Evolutionary conservation across 2,888 invertebrate species (phyloP).

Genomic region (Nephrotoma appendiculata): DNA sequence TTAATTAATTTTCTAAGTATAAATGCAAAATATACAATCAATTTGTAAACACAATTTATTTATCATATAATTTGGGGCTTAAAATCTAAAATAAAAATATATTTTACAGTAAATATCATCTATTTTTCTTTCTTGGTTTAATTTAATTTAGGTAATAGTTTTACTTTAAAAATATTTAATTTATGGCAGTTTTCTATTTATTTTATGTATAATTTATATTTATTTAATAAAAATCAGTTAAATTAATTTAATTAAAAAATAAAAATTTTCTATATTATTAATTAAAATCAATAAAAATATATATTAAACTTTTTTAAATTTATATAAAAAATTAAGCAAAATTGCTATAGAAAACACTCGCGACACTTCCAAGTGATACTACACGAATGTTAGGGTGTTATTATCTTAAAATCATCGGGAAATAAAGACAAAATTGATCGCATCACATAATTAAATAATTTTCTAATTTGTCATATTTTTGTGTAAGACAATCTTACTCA

Average conservation of each 20-base stretch:
- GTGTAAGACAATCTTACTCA: no score
- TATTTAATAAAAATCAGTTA: not conserved
- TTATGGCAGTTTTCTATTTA: not conserved
- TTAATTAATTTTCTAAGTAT: not conserved
- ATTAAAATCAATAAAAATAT: not conserved
- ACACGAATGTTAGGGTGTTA: no score
- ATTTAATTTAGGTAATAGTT: not conserved
- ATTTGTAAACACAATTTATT: not conserved
- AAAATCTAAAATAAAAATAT: not conserved
- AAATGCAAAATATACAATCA: not conserved
- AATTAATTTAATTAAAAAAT: not conserved
- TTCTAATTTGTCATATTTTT: no score
- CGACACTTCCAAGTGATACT: not conserved
- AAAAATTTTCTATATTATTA: not conserved
- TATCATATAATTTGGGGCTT: not conserved
- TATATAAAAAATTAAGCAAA: not conserved
- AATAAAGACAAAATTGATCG: no score
- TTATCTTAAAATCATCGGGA: no score
- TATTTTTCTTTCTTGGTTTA: not conserved
- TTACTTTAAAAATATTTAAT: not conserved
- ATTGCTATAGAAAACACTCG: not conserved
- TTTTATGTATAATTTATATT: not conserved
- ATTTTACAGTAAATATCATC: not conserved
- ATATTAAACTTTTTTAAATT: not conserved
- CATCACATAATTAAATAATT: no score